Percentiles rank a stretch among this genome's conserved stretches.
phyloP scores from a whole-genome alignment of 1,140 invertebrate genomes.

The Ylistrum balloti region DNA sequence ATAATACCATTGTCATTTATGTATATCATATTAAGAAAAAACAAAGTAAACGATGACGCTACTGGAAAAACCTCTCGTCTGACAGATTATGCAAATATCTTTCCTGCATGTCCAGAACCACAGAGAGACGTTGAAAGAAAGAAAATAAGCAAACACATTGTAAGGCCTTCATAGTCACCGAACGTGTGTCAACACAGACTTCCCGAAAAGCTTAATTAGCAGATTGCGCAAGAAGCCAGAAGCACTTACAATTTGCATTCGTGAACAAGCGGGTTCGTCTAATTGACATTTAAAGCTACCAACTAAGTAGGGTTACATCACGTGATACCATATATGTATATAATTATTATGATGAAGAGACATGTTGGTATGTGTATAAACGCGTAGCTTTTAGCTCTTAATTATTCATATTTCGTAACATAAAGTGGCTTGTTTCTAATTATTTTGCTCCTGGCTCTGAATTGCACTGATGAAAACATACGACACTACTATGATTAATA shows the following conservation, averaged over 20 bases:
- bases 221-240: not conserved
- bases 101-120: not conserved
- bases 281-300: not conserved
- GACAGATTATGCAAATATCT: slow-evolving; percentile 8
- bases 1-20: slow-evolving; percentile 13
- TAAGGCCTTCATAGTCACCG: not conserved
- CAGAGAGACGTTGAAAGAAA: not conserved
- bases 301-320: not conserved
- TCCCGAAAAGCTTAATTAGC: not conserved
- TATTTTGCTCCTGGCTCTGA: not conserved
- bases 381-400: not conserved
- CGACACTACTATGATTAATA: too few species aligned
- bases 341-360: not conserved
- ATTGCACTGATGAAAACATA: not conserved
- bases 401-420: not conserved
- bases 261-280: not conserved
- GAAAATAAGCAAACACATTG: not conserved
- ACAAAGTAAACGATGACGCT: not conserved
- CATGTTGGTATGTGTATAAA: not conserved
- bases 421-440: not conserved
- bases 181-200: not conserved
- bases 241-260: not conserved
- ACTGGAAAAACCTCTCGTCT: not conserved
- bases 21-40: not conserved
- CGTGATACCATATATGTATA: not conserved